These are phyloP conservation scores for Ophion costatus DNA, from an alignment of 2,888 invertebrate genomes.

Conservation along the genomic window DNA sequence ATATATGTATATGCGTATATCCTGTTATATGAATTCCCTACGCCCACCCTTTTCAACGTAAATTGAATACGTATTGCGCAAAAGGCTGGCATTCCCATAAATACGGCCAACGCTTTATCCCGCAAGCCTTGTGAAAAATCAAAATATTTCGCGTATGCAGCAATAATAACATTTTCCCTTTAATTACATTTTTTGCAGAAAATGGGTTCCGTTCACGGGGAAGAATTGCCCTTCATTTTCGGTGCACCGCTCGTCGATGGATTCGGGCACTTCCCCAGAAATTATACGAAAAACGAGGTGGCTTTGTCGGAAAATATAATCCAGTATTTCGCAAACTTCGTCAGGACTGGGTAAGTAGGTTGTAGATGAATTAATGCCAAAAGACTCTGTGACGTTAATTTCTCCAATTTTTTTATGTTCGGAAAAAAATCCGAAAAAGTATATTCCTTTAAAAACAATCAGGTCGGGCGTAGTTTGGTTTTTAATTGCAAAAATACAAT, in stretches of 20 bases:
- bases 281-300: conserved; percentile 94
- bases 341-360: conserved; percentile 92
- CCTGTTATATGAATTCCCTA: not conserved
- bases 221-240: conserved; percentile 95
- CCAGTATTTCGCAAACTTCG: conserved; percentile 94
- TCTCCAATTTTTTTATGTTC: not conserved
- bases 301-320: conserved; percentile 94
- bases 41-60: not conserved
- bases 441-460: not conserved
- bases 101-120: not conserved
- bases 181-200: conserved; percentile 85
- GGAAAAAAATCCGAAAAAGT: not conserved
- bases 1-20: not conserved
- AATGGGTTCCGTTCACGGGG: conserved; percentile 96
- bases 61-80: conserved; percentile 8
- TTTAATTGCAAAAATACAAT: too few species aligned
- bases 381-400: not conserved
- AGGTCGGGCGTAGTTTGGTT: too few species aligned
- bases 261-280: conserved; percentile 92
- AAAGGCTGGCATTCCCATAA: not conserved
- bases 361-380: not conserved
- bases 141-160: not conserved
- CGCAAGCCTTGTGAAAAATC: not conserved
- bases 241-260: conserved; percentile 95
- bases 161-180: conserved; percentile 4